Percentiles rank a stretch among this genome's conserved stretches.
Conservation (phyloP, 2,113 vertebrate genomes). For the Clarias macrocephalus region DNA sequence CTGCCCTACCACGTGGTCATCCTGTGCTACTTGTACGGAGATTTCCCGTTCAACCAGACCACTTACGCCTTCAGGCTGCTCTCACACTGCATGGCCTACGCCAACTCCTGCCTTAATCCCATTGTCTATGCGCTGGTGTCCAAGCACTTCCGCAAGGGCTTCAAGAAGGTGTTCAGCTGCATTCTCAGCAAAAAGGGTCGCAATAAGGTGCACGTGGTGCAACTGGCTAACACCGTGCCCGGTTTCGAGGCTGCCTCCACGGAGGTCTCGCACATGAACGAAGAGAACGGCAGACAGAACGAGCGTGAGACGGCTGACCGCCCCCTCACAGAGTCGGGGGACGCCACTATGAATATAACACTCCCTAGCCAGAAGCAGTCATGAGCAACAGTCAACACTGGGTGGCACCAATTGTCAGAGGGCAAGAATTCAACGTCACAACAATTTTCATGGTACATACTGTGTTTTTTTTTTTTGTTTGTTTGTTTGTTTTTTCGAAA, state of each 20-base stretch:
- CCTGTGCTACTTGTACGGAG: constrained; percentile 82
- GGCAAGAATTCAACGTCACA: neutral
- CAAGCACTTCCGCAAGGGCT: constrained; percentile 87
- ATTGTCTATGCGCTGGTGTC: constrained; percentile 85
- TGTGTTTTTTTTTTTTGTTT: neutral
- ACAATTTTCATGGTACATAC: neutral
- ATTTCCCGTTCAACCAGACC: constrained; percentile 85
- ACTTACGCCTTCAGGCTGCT: constrained; percentile 84
- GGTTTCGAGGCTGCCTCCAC: constrained; percentile 79
- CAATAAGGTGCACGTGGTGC: constrained; percentile 82
- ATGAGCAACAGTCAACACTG: constrained; percentile 52
- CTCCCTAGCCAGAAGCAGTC: constrained; percentile 68
- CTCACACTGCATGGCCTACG: constrained; percentile 89
- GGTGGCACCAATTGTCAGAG: constrained; percentile 10
- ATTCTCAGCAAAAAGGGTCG: constrained; percentile 77
- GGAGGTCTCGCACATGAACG: constrained; percentile 78
- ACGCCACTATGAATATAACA: constrained; percentile 69
- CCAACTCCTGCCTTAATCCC: constrained; percentile 89
- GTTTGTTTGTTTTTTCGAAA: neutral
- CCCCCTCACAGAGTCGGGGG: constrained; percentile 61
- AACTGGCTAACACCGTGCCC: constrained; percentile 72
- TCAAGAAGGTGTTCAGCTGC: constrained; percentile 87
- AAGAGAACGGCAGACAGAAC: constrained; percentile 71
- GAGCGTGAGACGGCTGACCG: constrained; percentile 70
- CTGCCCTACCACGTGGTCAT: constrained; percentile 85